Percentiles rank a stretch among this genome's conserved stretches.
Conservation (phyloP, 92 coral and sea anemone species). For the Nematostella vectensis region DNA sequence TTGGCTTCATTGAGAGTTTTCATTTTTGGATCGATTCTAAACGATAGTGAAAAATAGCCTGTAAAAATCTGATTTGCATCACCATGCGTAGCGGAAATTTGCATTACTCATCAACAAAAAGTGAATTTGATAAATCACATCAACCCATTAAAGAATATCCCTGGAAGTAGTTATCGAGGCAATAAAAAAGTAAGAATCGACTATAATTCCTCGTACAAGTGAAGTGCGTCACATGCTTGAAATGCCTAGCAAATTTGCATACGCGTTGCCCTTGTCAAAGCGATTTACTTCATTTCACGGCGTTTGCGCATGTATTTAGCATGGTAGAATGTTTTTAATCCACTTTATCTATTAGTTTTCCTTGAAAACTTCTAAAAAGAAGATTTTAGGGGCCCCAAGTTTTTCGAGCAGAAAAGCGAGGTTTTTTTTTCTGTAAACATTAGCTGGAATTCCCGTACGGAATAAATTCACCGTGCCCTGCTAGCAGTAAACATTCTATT, state of each 20-base stretch:
- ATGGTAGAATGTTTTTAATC: too few relatives aligned
- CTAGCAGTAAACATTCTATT: slow-evolving; percentile 56
- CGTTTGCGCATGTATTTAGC: slow-evolving; percentile 71
- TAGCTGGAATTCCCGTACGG: too few relatives aligned
- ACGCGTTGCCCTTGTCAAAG: slow-evolving; percentile 50
- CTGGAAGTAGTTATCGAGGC: not conserved
- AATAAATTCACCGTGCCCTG: slow-evolving; percentile 21
- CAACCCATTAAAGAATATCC: not conserved
- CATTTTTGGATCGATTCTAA: not conserved
- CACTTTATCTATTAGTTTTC: slow-evolving; percentile 19
- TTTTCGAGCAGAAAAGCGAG: not conserved
- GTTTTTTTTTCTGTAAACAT: slow-evolving; percentile 13
- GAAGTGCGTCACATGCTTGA: too few relatives aligned
- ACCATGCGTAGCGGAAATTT: not conserved
- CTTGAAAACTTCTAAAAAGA: slow-evolving; percentile 3
- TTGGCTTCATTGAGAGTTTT: slow-evolving; percentile 11
- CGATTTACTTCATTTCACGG: slow-evolving; percentile 62
- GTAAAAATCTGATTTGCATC: not conserved
- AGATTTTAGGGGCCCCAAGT: not conserved
- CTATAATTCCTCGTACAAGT: too few relatives aligned
- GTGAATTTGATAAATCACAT: too few relatives aligned
- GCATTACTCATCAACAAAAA: not conserved
- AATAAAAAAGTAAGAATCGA: slow-evolving; percentile 23
- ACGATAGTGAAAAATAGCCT: not conserved
- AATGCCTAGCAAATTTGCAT: slow-evolving; percentile 82